Conservation (phyloP, 2,888 invertebrate genomes). For the Petrolisthes cinctipes region DNA sequence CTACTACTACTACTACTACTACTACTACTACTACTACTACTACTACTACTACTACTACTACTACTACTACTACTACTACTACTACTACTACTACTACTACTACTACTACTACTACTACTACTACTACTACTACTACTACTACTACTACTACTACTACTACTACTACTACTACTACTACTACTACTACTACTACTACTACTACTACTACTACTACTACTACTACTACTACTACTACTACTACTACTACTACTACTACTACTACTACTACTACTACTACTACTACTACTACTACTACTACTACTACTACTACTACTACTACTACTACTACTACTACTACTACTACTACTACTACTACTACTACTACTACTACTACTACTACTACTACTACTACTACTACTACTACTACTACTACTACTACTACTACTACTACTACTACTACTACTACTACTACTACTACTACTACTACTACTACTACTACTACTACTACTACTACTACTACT, state of each 20-base stretch:
- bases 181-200: slow-evolving; percentile 21
- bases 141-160: slow-evolving; percentile 6
- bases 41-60: slow-evolving; percentile 4
- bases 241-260: slow-evolving; percentile 24
- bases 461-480: background rate
- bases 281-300: slow-evolving; percentile 6
- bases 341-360: slow-evolving; percentile 1
- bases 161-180: slow-evolving; percentile 7
- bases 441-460: background rate
- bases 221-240: slow-evolving; percentile 17
- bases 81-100: slow-evolving; percentile 1
- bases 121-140: slow-evolving; percentile 1
- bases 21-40: slow-evolving; percentile 8
- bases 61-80: slow-evolving; percentile 7
- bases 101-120: slow-evolving; percentile 5
- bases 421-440: slow-evolving; percentile 4
- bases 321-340: background rate
- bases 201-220: slow-evolving; percentile 27
- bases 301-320: slow-evolving; percentile 6
- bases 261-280: background rate
- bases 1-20: slow-evolving; percentile 11
- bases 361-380: slow-evolving; percentile 1
- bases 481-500: slow-evolving; percentile 10
- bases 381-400: slow-evolving; percentile 11
- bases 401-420: slow-evolving; percentile 4